These are phyloP conservation scores for Leptinotarsa undecemlineata DNA, from an alignment of 1,140 invertebrate species.

Conservation along the genomic window DNA sequence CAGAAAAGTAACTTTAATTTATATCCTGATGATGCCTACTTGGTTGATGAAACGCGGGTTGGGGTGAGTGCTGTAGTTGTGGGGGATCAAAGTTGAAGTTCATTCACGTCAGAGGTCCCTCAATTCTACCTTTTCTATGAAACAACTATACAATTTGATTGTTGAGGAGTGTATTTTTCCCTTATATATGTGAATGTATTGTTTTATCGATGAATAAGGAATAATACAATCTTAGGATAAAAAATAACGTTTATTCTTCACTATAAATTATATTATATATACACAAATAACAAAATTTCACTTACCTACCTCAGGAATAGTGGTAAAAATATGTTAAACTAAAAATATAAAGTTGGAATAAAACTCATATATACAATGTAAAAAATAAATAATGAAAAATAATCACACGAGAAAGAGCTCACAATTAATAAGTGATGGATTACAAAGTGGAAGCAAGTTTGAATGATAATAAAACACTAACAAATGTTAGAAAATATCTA, in stretches of 20 bases:
- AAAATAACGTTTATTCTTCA: constrained; percentile 4
- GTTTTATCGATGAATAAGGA: not conserved
- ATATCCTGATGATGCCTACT: too few species aligned
- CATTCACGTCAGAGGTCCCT: too few species aligned
- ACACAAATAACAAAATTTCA: not conserved
- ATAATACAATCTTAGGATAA: not conserved
- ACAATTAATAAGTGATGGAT: not conserved
- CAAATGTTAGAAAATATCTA: too few species aligned
- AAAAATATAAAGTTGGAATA: not conserved
- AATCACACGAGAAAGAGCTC: constrained; percentile 11
- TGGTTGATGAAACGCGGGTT: too few species aligned
- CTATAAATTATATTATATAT: not conserved
- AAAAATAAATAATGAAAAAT: constrained; percentile 20
- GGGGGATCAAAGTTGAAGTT: too few species aligned
- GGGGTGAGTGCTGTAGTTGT: too few species aligned
- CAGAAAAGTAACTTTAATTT: too few species aligned
- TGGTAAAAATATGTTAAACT: constrained; percentile 8
- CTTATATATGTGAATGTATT: too few species aligned
- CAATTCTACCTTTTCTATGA: too few species aligned
- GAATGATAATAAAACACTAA: not conserved
- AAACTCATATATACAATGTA: constrained; percentile 13
- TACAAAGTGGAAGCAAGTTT: not conserved
- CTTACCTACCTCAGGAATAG: not conserved
- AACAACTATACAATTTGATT: not conserved
- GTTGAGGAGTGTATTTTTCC: not conserved